Base-by-base conservation (phyloP, 1,140 invertebrate genomes). In the Cydia fagiglandana region DNA sequence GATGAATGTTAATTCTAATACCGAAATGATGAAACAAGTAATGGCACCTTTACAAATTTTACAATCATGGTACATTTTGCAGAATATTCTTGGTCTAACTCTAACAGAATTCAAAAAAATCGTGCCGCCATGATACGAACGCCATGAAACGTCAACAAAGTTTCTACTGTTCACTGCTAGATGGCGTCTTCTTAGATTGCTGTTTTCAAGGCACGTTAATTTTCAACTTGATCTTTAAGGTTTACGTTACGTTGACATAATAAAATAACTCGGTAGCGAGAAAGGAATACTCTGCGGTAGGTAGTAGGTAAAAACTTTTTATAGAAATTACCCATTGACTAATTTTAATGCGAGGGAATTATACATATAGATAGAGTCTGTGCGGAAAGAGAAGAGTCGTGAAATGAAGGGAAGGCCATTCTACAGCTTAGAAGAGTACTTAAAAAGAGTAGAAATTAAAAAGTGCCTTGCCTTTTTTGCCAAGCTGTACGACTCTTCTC, bases 1-100 rank as follows among this genome's bases (percentile, higher is more conserved):
- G 17, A 30, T 66, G 66, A 24, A 34, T 7, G 28, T 34, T 10
- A 24, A 20, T 41, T 70, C 66, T 5, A 70, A 17, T 20, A 38
- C 30, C 15, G 28, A 15, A n/a, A 34, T 68, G 12, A 28, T 12
- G 24, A 64, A 64, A 64, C 20, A 41, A 17, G 13, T 34, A 41
- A 70, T 70, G 66, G 66, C 66, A 70, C 30, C 28, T 68, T 68
- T 38, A 68, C 10, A n/a, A 17, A 53, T 53, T n/a, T n/a, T 17
- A 24, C 17, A 24, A 61, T 61, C 17, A 24, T 61, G 17, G 56
- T n/a, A n/a, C n/a, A n/a, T n/a, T n/a, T n/a, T n/a, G n/a, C n/a
- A n/a, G 28, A 28, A 28, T 1, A 28, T 28, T 28, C 28, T n/a
- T n/a, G n/a, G n/a, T n/a, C n/a, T n/a, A n/a, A n/a, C n/a, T n/a